Conservation (phyloP, 2,797 vertebrate species). For the Gymnoscopelus microlampas region DNA sequence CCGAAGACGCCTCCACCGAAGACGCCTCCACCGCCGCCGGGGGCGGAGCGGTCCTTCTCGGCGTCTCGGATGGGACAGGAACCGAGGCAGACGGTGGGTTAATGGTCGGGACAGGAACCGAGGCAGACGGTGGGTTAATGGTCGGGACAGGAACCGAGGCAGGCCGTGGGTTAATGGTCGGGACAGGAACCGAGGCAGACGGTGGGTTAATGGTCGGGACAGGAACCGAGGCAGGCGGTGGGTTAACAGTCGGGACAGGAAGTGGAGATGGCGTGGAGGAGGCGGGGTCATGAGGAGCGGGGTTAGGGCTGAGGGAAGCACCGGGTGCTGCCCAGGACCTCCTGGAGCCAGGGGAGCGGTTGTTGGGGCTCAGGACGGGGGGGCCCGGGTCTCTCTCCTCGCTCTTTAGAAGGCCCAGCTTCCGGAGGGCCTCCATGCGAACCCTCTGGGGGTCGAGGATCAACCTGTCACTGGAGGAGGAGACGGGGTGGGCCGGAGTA, state of each 20-base stretch:
- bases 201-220: no score
- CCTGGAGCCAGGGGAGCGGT: conserved; percentile 47
- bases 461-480: conserved; percentile 41
- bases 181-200: no score
- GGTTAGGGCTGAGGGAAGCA: conserved; percentile 44
- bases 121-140: no score
- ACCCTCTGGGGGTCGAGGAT: conserved; percentile 76
- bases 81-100: no score
- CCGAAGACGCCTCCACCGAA: not conserved
- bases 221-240: not conserved
- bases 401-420: conserved; percentile 87
- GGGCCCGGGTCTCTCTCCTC: conserved; percentile 61
- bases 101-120: no score
- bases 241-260: conserved; percentile 3
- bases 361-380: conserved; percentile 45
- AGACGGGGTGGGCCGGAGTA: not conserved
- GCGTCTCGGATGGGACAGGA: not conserved
- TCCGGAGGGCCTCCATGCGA: conserved; percentile 87
- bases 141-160: no score
- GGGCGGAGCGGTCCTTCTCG: not conserved
- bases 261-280: conserved; percentile 17
- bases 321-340: conserved; percentile 55
- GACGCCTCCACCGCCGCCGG: not conserved
- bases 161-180: no score
- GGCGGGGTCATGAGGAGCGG: conserved; percentile 5